Evolutionary conservation across 2,113 vertebrate species (phyloP), one percentile per base, ranked within the genome.

Genomic region (Bubo blakistoni): DNA sequence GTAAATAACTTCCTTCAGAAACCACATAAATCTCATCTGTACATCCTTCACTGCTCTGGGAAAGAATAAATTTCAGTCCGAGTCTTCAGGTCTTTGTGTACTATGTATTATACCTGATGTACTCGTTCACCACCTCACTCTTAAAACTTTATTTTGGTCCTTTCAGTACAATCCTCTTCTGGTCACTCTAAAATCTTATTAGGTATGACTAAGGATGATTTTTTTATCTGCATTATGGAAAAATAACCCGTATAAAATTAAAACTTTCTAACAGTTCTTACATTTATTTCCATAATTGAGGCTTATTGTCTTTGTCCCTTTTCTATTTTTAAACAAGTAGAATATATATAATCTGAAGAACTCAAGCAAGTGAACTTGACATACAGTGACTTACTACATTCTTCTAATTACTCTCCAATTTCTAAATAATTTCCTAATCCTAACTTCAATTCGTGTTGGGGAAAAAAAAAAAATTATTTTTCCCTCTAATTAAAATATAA

Each of bases 1-100:
- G 61, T 87, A 97, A 98, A 97, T 94, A 96, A 97, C 58, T 95
- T 65, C 34, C 38, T 93, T 47, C 67, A 85, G 63, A 91, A 88
- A 72, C 46, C 73, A 92, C 58, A 92, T 95, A 92, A 96, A 92
- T 97, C 84, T 92, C 95, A 73, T 40, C 51, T 72, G 10, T 85
- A 72, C 40, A 92, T 86, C 71, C 77, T 90, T 92, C 95, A 61
- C 32, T 85, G 74, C 78, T 42, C 69, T 86, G 40, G 26, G 65
- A 94, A 97, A 63, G 24, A 96, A 93, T 34, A 95, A 70, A 81
- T 92, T 92, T 83, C 20, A 25, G 29, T 62, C 71, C 47, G 73
- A 70, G 85, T 38, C 57, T 77, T 86, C 38, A 80, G 46, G 46
- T 89, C 34, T 77, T 79, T 42, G 2, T 82, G 44, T 86, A 38